phyloP scores from a whole-genome alignment of 2,113 vertebrate species.

The Neolamprologus caudopunctatus region DNA sequence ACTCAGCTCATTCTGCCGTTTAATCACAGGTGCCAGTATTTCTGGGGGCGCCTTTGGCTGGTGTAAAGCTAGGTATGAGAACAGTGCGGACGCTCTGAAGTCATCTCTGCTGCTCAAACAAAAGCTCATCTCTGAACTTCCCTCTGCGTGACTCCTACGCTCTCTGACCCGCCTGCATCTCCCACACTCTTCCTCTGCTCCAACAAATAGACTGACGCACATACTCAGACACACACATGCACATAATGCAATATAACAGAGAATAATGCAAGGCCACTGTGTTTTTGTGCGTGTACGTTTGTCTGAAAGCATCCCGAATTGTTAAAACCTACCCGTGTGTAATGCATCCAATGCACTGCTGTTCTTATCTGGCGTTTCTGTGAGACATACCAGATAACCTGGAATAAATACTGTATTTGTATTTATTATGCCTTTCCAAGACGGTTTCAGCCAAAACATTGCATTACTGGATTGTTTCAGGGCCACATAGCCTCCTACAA shows the following conservation, averaged over 20 bases:
- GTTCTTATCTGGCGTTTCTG: slow-evolving; percentile 14
- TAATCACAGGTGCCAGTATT: neutral
- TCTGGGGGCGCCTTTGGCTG: neutral
- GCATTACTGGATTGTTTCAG: slow-evolving; percentile 14
- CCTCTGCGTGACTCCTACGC: slow-evolving; percentile 15
- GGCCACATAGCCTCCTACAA: slow-evolving; percentile 13
- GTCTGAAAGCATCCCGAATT: slow-evolving; percentile 20
- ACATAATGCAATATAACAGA: slow-evolving; percentile 4
- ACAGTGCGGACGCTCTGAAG: neutral
- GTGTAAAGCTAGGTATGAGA: neutral
- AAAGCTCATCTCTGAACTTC: slow-evolving; percentile 24
- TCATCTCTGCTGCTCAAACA: slow-evolving; percentile 16
- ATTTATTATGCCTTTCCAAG: slow-evolving; percentile 26
- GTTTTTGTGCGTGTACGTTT: neutral
- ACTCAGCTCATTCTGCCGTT: neutral
- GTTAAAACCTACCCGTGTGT: slow-evolving; percentile 28
- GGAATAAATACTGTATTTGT: neutral
- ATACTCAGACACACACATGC: neutral
- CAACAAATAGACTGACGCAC: neutral
- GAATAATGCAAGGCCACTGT: slow-evolving; percentile 22
- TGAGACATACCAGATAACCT: neutral
- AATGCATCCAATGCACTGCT: slow-evolving; percentile 25
- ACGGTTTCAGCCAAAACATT: slow-evolving; percentile 6
- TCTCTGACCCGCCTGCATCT: slow-evolving; percentile 3
- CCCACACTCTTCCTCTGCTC: neutral